A percentile compares a stretch with the other conserved stretches of the same genome.
These are phyloP conservation scores for Conus ventricosus DNA, from an alignment of 1,140 invertebrate species.

Conservation along the genomic window DNA sequence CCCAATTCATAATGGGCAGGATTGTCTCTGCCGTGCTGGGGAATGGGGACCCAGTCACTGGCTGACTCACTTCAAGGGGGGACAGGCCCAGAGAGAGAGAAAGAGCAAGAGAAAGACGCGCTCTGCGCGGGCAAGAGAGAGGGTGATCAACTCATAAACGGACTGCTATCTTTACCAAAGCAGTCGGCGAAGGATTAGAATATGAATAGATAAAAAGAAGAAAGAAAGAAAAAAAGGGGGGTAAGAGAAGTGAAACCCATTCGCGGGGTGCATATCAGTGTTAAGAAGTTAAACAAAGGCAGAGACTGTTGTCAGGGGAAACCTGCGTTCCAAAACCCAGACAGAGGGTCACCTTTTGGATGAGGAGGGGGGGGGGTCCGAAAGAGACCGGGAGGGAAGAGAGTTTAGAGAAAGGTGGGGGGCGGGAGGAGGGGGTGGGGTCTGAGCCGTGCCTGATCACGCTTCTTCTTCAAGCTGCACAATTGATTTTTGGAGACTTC, in stretches of 20 bases:
- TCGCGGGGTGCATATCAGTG: slow-evolving; percentile 57
- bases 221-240: slow-evolving; percentile 58
- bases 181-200: slow-evolving; percentile 59
- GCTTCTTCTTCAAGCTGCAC: neutral
- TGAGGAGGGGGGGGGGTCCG: slow-evolving; percentile 20
- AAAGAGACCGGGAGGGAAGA: neutral
- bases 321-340: slow-evolving; percentile 48
- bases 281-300: slow-evolving; percentile 67
- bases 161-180: slow-evolving; percentile 58
- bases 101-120: neutral
- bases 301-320: slow-evolving; percentile 55
- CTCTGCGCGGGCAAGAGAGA: slow-evolving; percentile 30
- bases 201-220: slow-evolving; percentile 66
- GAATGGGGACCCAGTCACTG: slow-evolving; percentile 10
- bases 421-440: neutral
- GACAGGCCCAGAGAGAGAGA: neutral
- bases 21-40: slow-evolving; percentile 47
- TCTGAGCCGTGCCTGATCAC: too few relatives aligned
- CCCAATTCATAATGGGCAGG: slow-evolving; percentile 46
- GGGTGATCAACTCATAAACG: slow-evolving; percentile 64
- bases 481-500: neutral
- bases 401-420: neutral
- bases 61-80: slow-evolving; percentile 27
- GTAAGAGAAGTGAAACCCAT: slow-evolving; percentile 56
- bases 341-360: slow-evolving; percentile 54